A percentile compares a stretch with the other conserved stretches of the same genome.
Evolutionary conservation across 2,888 invertebrate species (phyloP).

Genomic region (Sesia apiformis): DNA sequence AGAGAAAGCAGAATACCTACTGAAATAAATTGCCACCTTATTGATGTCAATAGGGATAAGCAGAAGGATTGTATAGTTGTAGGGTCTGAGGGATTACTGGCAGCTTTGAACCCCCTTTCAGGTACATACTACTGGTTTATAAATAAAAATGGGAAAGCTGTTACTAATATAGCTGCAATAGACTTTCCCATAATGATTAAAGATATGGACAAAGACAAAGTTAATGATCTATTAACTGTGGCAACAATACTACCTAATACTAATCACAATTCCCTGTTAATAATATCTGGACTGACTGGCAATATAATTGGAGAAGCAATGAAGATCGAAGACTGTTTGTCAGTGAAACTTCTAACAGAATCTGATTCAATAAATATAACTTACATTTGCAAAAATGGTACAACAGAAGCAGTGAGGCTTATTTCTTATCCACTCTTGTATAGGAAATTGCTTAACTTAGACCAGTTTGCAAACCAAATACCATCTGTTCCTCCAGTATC

Average conservation of each 20-base stretch:
- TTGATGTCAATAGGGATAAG: conserved; percentile 83
- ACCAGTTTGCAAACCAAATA: conserved; percentile 30
- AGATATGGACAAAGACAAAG: conserved; percentile 82
- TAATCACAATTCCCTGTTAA: conserved; percentile 76
- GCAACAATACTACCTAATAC: conserved; percentile 66
- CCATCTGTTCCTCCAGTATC: conserved; percentile 42
- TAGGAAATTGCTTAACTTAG: conserved; percentile 44
- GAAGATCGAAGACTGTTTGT: conserved; percentile 72
- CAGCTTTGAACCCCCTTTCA: conserved; percentile 66
- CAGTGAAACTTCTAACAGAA: conserved; percentile 72
- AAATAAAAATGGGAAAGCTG: conserved; percentile 68
- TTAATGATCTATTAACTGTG: conserved; percentile 79
- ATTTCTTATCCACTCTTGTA: conserved; percentile 45
- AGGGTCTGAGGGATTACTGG: conserved; percentile 78
- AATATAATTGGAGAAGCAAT: conserved; percentile 78
- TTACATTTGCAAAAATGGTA: conserved; percentile 75
- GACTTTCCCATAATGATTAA: conserved; percentile 82
- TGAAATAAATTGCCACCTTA: conserved; percentile 81
- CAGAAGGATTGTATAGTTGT: conserved; percentile 83
- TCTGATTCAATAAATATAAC: conserved; percentile 63
- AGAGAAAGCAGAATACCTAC: conserved; percentile 79
- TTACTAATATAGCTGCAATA: conserved; percentile 71
- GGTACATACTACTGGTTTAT: conserved; percentile 75
- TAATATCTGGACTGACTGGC: conserved; percentile 83
- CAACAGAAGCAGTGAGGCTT: conserved; percentile 67